These are phyloP conservation scores for Tapera naevia DNA, from an alignment of 2,797 vertebrate species.

Conservation along the genomic window DNA sequence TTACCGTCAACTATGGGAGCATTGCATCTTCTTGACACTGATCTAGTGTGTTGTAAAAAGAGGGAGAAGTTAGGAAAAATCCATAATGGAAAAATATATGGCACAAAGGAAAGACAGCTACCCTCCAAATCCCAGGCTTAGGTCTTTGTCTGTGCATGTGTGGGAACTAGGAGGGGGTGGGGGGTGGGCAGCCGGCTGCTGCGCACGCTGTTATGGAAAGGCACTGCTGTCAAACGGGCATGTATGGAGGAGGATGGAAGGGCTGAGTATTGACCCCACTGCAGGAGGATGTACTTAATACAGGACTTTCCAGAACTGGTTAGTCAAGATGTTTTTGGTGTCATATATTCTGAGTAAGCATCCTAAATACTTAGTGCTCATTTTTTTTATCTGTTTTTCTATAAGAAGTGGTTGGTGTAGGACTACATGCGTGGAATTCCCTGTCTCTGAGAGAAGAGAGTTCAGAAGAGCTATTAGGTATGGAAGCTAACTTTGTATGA, in stretches of 20 bases:
- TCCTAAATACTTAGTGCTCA: background rate
- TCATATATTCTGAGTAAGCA: background rate
- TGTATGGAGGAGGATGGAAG: background rate
- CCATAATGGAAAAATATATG: background rate
- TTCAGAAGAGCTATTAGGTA: background rate
- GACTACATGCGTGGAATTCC: background rate
- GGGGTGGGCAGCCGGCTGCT: background rate
- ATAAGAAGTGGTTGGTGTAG: background rate
- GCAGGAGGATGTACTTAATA: background rate
- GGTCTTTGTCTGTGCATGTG: background rate
- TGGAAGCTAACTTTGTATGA: background rate
- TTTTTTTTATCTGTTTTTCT: background rate
- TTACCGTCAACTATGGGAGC: background rate
- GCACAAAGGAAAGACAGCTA: background rate
- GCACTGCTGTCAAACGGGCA: background rate
- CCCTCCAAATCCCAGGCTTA: background rate
- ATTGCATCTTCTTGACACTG: background rate
- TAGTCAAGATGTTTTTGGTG: background rate
- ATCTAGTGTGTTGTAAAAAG: background rate
- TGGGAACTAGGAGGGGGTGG: rapidly evolving
- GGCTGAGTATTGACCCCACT: background rate
- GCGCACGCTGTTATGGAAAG: rapidly evolving
- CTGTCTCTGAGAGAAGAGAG: background rate
- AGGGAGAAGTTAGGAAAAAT: background rate
- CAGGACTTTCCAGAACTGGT: background rate